Base-by-base conservation (phyloP, 2,797 vertebrate genomes). In the Arctocebus calabarensis region DNA sequence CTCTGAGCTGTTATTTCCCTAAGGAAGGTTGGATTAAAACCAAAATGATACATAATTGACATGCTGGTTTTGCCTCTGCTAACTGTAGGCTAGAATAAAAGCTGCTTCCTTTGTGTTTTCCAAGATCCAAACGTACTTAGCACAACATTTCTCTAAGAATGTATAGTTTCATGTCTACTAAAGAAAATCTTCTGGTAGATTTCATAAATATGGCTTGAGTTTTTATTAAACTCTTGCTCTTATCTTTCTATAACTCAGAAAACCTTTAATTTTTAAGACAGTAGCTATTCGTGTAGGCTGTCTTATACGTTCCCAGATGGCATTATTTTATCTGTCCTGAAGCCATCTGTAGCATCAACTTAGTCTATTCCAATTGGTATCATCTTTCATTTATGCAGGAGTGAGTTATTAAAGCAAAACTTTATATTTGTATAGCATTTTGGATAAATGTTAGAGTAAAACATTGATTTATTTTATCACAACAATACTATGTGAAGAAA, bases 381-480 rank as follows among this genome's bases (percentile, higher is more conserved):
- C 71, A 74, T 92, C 90, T 94, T 90, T 96, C 94, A 94, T 84
- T 96, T 97, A 81, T 92, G 86, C 71, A 92, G 61, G 85, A 75
- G 57, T 79, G 57, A 94, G 90, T 96, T 95, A 94, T 96, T 97
- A 90, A 97, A 97, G 93, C 93, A 96, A 94, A 90, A 90, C 68
- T 92, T 96, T 81, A 71, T 94, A 74, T 96, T 96, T 97, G 10
- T 94, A 23, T 97, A 90, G 61, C 75, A 87, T 92, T 97, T 94
- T 48, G 85, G 77, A 79, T 91, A 97, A 97, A 95, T 52, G 88
- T 96, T 97, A 73, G 85, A 74, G 66, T 91, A 96, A 94, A 96
- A 97, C 92, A 94, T 83, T 95, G 95, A 85, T 94, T 95, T 95
- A 88, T 97, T 97, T 94, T 96, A 95, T 94, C 96, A 96, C 61